These are phyloP conservation scores for Hipparchia sbordonii DNA, from an alignment of 2,888 invertebrate genomes.

Conservation along the genomic window DNA sequence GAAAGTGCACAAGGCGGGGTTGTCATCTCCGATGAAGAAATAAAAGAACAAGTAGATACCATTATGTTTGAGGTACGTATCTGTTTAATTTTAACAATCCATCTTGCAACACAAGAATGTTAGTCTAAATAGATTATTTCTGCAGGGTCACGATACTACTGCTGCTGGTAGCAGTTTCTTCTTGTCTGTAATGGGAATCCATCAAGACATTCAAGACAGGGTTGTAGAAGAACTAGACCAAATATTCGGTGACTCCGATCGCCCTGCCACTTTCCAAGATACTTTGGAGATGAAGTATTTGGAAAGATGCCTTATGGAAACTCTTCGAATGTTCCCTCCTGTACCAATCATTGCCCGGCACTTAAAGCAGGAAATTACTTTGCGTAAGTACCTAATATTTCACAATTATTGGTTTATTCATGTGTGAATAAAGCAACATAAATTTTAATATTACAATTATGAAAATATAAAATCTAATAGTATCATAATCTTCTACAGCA, in stretches of 20 bases:
- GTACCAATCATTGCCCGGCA: constrained; percentile 90
- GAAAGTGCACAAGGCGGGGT: constrained; percentile 89
- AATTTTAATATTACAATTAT: neutral
- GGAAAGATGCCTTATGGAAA: constrained; percentile 91
- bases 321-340: constrained; percentile 90
- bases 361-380: constrained; percentile 86
- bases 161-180: constrained; percentile 92
- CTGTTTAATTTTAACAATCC: neutral
- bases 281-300: constrained; percentile 93
- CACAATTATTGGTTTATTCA: neutral
- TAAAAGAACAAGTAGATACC: constrained; percentile 92
- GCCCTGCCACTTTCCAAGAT: constrained; percentile 90
- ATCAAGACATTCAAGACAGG: constrained; percentile 88
- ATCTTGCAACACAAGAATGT: neutral
- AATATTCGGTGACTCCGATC: constrained; percentile 89
- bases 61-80: constrained; percentile 91
- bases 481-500: constrained; percentile 57
- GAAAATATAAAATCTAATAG: too few species aligned
- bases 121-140: constrained; percentile 11
- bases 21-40: constrained; percentile 88
- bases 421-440: neutral
- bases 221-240: constrained; percentile 88
- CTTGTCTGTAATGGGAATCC: constrained; percentile 89
- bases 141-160: constrained; percentile 90
- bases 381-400: constrained; percentile 76